phyloP scores from a whole-genome alignment of 2,888 invertebrate species.

The Platynereis dumerilii region DNA sequence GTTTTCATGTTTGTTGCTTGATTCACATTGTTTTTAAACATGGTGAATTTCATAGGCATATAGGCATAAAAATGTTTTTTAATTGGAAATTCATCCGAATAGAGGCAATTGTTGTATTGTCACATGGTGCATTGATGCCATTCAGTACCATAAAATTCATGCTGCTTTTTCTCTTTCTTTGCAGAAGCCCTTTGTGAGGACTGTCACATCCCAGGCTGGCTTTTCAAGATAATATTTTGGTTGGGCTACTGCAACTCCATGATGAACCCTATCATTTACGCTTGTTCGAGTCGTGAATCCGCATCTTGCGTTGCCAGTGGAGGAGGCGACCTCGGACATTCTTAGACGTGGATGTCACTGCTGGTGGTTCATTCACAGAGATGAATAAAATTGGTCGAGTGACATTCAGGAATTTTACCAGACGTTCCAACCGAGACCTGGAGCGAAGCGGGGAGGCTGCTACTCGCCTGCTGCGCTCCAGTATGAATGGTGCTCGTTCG shows the following conservation, averaged over 20 bases:
- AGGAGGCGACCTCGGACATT: slow-evolving; percentile 13
- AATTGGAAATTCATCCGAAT: no score
- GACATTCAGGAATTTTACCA: slow-evolving; percentile 11
- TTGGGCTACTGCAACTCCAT: slow-evolving; percentile 71
- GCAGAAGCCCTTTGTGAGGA: slow-evolving; percentile 66
- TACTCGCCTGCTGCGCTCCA: slow-evolving; percentile 8
- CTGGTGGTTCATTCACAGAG: slow-evolving; percentile 8
- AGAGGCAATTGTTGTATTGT: no score
- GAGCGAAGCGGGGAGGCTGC: slow-evolving; percentile 8
- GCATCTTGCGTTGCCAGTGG: slow-evolving; percentile 56
- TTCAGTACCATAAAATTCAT: no score
- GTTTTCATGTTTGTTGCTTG: no score
- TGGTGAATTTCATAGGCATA: no score
- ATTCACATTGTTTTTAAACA: no score
- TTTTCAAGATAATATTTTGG: slow-evolving; percentile 74
- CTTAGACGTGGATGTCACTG: slow-evolving; percentile 4
- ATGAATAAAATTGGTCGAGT: slow-evolving; percentile 14
- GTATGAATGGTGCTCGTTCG: slow-evolving; percentile 3
- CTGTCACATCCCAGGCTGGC: slow-evolving; percentile 56
- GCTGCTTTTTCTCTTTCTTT: slow-evolving; percentile 33
- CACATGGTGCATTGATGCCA: no score
- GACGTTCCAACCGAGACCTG: not conserved
- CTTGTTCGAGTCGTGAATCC: slow-evolving; percentile 66
- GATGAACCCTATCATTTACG: slow-evolving; percentile 71
- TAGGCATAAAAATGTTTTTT: no score